A percentile compares a stretch with the other conserved stretches of the same genome.
Evolutionary conservation across 1,140 invertebrate genomes (phyloP).

Genomic region (Drosophila tsacasi): DNA sequence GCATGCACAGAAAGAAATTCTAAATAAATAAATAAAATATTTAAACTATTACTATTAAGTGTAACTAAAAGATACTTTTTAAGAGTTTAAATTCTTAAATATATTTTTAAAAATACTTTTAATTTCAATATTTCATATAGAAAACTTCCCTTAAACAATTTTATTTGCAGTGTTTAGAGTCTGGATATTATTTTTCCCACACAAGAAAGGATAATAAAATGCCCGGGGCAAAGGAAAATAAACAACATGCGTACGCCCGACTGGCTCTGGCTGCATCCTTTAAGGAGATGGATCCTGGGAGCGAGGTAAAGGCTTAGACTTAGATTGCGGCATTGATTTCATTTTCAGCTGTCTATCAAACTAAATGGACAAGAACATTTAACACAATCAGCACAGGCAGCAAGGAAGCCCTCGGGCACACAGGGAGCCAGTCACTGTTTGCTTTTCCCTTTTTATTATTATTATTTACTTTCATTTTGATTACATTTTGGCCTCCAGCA

Average conservation of each 20-base stretch:
- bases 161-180: conserved; percentile 7
- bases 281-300: conserved; percentile 47
- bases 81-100: fast-evolving
- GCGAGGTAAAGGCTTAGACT: conserved; percentile 62
- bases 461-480: conserved; percentile 79
- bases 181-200: conserved; percentile 51
- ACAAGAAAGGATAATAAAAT: conserved; percentile 75
- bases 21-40: not conserved
- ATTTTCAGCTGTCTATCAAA: conserved; percentile 49
- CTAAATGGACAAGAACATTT: conserved; percentile 57
- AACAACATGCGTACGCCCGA: conserved; percentile 64
- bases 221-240: conserved; percentile 62
- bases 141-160: not conserved
- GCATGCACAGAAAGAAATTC: conserved; percentile 3
- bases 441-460: conserved; percentile 58
- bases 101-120: not conserved
- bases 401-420: conserved; percentile 3
- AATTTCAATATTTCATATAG: too few species aligned
- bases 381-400: conserved; percentile 59
- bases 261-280: conserved; percentile 62
- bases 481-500: conserved; percentile 62
- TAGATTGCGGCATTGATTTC: conserved; percentile 77
- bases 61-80: not conserved
- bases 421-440: conserved; percentile 25
- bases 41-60: too few species aligned